A percentile compares a stretch with the other conserved stretches of the same genome.
Evolutionary conservation across 2,797 vertebrate species (phyloP).

Genomic region (Fringilla coelebs): DNA sequence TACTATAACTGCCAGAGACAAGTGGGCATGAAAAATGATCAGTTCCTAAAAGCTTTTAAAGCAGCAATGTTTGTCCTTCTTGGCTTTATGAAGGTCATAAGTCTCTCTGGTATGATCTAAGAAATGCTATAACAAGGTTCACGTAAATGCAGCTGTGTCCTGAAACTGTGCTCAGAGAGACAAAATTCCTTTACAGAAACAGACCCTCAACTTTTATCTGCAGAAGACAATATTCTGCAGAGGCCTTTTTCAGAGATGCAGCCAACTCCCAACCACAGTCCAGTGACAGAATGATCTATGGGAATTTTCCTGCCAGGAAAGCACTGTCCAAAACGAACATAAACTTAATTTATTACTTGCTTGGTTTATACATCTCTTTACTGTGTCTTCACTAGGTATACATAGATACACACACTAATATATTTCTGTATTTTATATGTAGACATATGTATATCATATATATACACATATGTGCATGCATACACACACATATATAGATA

Average conservation of each 20-base stretch:
- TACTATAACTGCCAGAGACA: constrained; percentile 48
- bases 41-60: constrained; percentile 55
- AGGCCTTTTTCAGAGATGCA: neutral
- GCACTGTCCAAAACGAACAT: neutral
- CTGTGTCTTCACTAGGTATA: neutral
- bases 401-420: neutral
- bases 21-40: constrained; percentile 41
- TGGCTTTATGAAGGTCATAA: constrained; percentile 51
- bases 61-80: constrained; percentile 43
- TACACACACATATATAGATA: neutral
- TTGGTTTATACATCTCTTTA: neutral
- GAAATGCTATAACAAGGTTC: constrained; percentile 39
- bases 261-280: neutral
- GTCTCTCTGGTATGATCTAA: constrained; percentile 47
- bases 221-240: neutral
- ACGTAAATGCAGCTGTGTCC: constrained; percentile 37
- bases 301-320: neutral
- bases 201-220: constrained; percentile 7
- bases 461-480: accelerated
- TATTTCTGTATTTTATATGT: neutral
- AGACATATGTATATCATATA: neutral
- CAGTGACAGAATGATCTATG: neutral
- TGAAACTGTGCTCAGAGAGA: neutral
- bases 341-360: neutral
- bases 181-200: constrained; percentile 44